Base-by-base conservation (phyloP, 2,888 invertebrate species). In the Trilocha varians region DNA sequence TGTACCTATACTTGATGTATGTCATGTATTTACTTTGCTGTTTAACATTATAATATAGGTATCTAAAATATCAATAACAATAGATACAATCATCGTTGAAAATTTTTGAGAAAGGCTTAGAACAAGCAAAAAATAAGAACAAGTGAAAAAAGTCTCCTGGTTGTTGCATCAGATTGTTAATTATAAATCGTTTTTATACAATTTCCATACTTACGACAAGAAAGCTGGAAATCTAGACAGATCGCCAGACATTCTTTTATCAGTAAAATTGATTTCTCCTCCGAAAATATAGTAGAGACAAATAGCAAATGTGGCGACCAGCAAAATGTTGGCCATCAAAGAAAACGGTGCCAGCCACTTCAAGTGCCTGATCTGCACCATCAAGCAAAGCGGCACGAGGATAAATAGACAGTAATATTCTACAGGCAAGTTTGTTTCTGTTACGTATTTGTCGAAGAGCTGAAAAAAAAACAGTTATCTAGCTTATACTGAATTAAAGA, bases 321-420 rank as follows among this genome's bases (percentile, higher is more conserved):
- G 92, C 32, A 94, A 89, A 5, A 93, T 42, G 65, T 98, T 98
- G 14, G 98, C 98, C 35, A 94, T 65, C 44, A 93, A 86, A 0
- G 98, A 98, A 65, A 97, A 93, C 0, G 96, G 95, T 2, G 97
- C 95, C 43, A 98, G 76, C 67, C 90, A 91, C 63, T 92, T 94
- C 8, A 98, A 84, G 63, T 93, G 90, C 50, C 93, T 87, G 53
- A 95, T 90, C 49, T 87, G 87, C 8, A 69, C 72, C 59, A 86
- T 60, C 4, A 80, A 34, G 50, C 78, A 72, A 41, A 87, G 63
- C 1, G 86, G 86, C 14, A 76, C 50, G 2, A 83, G 47, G 1
- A 86, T 41, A 15, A 76, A 70, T 0, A 80, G 52, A 40, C 83
- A 84, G 53, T 86, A 86, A 39, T 78, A 73, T 49, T 82, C 72